These are phyloP conservation scores for Sialia sialis DNA, from an alignment of 2,113 vertebrate genomes.

Conservation along the genomic window DNA sequence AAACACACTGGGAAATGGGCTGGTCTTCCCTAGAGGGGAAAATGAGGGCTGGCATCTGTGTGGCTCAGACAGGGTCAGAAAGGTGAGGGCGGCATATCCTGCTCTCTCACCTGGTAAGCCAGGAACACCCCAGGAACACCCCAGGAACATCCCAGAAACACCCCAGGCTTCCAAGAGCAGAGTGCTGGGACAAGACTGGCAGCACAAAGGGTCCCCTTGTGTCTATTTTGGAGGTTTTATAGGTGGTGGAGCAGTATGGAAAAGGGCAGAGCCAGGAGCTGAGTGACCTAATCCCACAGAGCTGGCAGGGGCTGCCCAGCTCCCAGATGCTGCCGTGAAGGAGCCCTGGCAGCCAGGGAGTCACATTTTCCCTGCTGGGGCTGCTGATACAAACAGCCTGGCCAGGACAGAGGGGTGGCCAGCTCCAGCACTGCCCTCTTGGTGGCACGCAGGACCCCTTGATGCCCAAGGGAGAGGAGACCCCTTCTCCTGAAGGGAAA, in stretches of 20 bases:
- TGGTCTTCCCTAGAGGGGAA: neutral
- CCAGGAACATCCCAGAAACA: neutral
- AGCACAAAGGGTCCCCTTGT: constrained; percentile 42
- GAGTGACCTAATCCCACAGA: constrained; percentile 30
- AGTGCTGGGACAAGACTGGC: neutral
- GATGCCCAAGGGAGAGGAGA: neutral
- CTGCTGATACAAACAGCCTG: neutral
- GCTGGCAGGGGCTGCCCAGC: neutral
- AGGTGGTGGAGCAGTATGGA: constrained; percentile 7
- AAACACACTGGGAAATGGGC: neutral
- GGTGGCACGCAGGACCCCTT: neutral
- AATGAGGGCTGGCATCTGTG: neutral
- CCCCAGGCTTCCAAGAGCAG: neutral
- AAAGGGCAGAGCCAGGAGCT: constrained; percentile 25
- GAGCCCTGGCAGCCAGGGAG: neutral
- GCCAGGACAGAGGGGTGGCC: neutral
- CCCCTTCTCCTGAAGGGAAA: neutral
- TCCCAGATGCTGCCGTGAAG: neutral
- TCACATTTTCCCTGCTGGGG: constrained; percentile 2
- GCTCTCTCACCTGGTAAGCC: neutral
- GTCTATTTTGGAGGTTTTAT: constrained; percentile 24
- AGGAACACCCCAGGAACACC: neutral
- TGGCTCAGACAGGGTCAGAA: neutral
- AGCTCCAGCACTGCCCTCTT: neutral
- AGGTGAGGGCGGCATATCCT: neutral